Percentiles rank a stretch among this genome's conserved stretches.
These are phyloP conservation scores for Forbesichthys papilliferus DNA, from an alignment of 2,113 vertebrate species.

Conservation along the genomic window DNA sequence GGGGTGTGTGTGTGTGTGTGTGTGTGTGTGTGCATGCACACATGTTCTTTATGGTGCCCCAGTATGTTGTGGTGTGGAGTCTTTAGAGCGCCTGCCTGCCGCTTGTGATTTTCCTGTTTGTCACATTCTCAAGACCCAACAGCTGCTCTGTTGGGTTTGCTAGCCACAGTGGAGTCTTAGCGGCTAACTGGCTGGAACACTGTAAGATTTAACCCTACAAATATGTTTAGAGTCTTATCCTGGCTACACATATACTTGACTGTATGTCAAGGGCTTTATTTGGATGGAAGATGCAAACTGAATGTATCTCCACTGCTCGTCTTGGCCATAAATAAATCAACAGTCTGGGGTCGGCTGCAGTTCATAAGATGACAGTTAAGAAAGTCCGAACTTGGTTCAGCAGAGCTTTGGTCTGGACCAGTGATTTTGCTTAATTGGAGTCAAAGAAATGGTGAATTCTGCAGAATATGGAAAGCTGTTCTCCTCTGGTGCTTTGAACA, in stretches of 20 bases:
- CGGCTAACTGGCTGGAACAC: background rate
- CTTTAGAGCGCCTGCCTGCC: constrained; percentile 39
- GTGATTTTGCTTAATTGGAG: background rate
- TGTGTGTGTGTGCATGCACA: constrained; percentile 5
- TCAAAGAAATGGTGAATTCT: background rate
- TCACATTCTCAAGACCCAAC: constrained; percentile 62
- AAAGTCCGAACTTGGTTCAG: background rate
- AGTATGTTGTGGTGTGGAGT: constrained; percentile 8
- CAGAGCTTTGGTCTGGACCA: background rate
- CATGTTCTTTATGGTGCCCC: constrained; percentile 5
- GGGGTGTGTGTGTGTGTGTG: constrained; percentile 12
- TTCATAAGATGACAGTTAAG: constrained; percentile 7
- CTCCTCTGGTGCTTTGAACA: background rate
- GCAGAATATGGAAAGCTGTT: background rate
- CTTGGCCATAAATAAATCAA: constrained; percentile 24
- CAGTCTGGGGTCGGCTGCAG: background rate
- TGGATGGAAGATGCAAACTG: constrained; percentile 46
- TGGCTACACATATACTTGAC: background rate
- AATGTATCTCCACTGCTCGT: constrained; percentile 11
- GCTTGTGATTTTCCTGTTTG: constrained; percentile 56
- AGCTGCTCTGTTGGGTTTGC: constrained; percentile 49
- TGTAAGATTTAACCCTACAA: constrained; percentile 10
- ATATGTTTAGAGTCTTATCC: constrained; percentile 11
- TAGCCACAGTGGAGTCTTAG: constrained; percentile 10
- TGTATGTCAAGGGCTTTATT: constrained; percentile 36